Percentiles rank a stretch among this genome's conserved stretches.
phyloP scores from a whole-genome alignment of 2,113 vertebrate genomes.

The Lophura nycthemera region DNA sequence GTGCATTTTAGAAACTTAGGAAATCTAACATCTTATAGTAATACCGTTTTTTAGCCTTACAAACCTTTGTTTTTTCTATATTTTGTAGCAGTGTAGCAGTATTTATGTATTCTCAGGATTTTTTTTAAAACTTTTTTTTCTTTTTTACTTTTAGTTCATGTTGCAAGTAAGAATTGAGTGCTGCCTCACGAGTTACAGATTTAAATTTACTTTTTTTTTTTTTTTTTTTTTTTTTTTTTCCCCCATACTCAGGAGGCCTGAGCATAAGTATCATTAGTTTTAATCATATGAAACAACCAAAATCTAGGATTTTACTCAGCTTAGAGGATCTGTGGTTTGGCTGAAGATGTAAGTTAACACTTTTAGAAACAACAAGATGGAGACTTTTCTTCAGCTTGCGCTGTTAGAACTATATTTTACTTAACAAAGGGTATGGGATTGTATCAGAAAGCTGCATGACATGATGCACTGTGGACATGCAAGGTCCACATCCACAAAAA shows the following conservation, averaged over 20 bases:
- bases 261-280: neutral
- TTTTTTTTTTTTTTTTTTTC: neutral
- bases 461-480: neutral
- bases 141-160: neutral
- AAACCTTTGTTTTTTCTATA: neutral
- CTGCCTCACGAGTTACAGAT: neutral
- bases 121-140: neutral
- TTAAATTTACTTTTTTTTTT: neutral
- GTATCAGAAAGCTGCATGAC: neutral
- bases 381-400: neutral
- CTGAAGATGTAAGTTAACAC: neutral
- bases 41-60: neutral
- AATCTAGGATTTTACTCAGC: neutral
- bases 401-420: constrained; percentile 13
- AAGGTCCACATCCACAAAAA: neutral
- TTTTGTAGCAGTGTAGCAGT: neutral
- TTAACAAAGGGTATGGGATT: neutral
- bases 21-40: neutral
- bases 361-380: neutral
- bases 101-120: neutral
- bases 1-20: neutral
- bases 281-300: constrained; percentile 13
- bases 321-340: neutral
- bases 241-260: neutral
- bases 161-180: constrained; percentile 24